Evolutionary conservation across 64 coral and sea anemone species (phyloP).

Genomic region (Anthopleura sola): DNA sequence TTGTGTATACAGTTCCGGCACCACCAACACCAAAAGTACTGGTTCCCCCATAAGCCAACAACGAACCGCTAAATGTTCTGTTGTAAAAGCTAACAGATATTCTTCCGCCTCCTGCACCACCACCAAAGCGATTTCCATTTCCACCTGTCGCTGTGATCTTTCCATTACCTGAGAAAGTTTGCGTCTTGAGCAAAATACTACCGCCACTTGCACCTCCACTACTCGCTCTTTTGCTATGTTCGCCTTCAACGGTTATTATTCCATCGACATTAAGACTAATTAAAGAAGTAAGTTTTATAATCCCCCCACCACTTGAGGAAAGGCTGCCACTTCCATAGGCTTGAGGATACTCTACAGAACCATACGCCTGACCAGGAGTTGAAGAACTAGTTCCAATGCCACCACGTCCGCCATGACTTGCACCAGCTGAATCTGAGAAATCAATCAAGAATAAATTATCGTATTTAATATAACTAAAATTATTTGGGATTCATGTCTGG

Average conservation of each 20-base stretch:
- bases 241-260: slow-evolving; percentile 45
- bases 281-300: slow-evolving; percentile 58
- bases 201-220: slow-evolving; percentile 86
- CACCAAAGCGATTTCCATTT: slow-evolving; percentile 46
- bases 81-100: slow-evolving; percentile 72
- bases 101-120: slow-evolving; percentile 89
- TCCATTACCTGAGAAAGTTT: slow-evolving; percentile 67
- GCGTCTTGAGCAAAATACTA: slow-evolving; percentile 65
- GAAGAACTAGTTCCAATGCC: slow-evolving; percentile 47
- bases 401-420: slow-evolving; percentile 86
- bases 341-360: slow-evolving; percentile 54
- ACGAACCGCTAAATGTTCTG: slow-evolving; percentile 71
- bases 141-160: slow-evolving; percentile 69
- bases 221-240: slow-evolving; percentile 29
- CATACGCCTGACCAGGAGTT: slow-evolving; percentile 69
- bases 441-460: background rate
- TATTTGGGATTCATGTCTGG: no score
- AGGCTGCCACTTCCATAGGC: slow-evolving; percentile 75
- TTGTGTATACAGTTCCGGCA: slow-evolving; percentile 68
- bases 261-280: slow-evolving; percentile 59
- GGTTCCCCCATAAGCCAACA: slow-evolving; percentile 71
- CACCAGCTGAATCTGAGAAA: slow-evolving; percentile 57
- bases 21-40: slow-evolving; percentile 60
- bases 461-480: no score
- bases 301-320: slow-evolving; percentile 62